A percentile compares a stretch with the other conserved stretches of the same genome.
phyloP scores from a whole-genome alignment of 2,113 vertebrate genomes.

The Ictidomys tridecemlineatus region DNA sequence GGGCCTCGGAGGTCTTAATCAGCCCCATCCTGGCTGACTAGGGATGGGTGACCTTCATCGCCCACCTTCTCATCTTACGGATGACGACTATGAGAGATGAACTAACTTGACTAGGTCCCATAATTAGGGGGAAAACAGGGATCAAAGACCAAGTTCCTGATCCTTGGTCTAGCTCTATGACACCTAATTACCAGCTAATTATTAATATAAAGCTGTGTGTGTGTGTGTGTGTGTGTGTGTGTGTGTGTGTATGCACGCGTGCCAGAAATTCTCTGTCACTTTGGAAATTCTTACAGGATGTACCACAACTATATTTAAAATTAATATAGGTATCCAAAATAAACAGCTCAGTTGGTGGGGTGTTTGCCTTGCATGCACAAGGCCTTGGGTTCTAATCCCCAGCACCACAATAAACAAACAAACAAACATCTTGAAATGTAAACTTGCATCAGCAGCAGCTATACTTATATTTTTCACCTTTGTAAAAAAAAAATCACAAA shows the following conservation, averaged over 20 bases:
- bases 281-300: slow-evolving; percentile 12
- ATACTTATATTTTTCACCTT: not conserved
- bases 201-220: not conserved
- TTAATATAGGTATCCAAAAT: not conserved
- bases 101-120: not conserved
- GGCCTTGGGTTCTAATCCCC: too few relatives aligned
- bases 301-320: slow-evolving; percentile 7
- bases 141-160: not conserved
- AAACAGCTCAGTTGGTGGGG: too few relatives aligned
- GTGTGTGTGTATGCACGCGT: too few relatives aligned
- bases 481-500: not conserved
- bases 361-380: too few relatives aligned
- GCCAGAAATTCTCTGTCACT: slow-evolving; percentile 8
- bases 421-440: slow-evolving; percentile 31
- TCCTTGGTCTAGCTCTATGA: not conserved
- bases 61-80: not conserved
- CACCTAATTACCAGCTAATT: not conserved
- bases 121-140: not conserved
- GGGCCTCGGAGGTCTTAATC: not conserved
- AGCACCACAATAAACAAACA: too few relatives aligned
- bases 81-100: not conserved
- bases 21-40: not conserved
- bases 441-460: not conserved
- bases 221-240: too few relatives aligned
- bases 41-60: not conserved